Evolutionary conservation across 2,113 vertebrate species (phyloP).

Genomic region (Acinonyx jubatus): DNA sequence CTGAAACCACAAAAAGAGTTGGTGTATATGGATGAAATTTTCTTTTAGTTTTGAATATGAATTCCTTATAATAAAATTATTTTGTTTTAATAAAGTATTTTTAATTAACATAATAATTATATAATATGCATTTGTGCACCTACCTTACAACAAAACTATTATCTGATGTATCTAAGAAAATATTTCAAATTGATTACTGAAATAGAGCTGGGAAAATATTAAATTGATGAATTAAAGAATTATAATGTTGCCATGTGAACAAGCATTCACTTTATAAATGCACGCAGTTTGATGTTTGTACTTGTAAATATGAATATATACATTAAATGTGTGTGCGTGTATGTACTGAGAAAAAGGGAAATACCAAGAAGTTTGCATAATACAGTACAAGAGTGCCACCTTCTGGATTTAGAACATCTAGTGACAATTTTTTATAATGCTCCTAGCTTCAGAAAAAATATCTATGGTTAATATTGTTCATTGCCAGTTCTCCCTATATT

Average conservation of each 20-base stretch:
- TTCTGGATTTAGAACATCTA: constrained; percentile 77
- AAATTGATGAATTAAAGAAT: background rate
- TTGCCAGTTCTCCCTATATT: constrained; percentile 65
- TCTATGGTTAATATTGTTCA: constrained; percentile 64
- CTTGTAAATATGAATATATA: background rate
- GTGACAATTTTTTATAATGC: background rate
- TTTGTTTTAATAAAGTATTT: background rate
- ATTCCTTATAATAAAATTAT: background rate
- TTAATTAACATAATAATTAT: constrained; percentile 4
- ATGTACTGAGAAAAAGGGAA: background rate
- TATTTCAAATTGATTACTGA: background rate
- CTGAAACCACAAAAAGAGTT: constrained; percentile 1
- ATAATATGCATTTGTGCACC: background rate
- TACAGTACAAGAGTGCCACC: constrained; percentile 83
- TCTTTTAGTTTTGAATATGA: constrained; percentile 27
- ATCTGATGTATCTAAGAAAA: background rate
- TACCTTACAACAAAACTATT: background rate
- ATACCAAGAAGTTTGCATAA: background rate
- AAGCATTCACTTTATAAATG: background rate
- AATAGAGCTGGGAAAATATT: background rate
- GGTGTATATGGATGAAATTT: background rate
- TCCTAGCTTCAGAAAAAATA: background rate
- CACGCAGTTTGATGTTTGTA: background rate
- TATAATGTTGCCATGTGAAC: background rate
- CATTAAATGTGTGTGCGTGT: background rate